Base-by-base conservation (phyloP, 2,888 invertebrate genomes). In the Trissonchulus sp. region DNA sequence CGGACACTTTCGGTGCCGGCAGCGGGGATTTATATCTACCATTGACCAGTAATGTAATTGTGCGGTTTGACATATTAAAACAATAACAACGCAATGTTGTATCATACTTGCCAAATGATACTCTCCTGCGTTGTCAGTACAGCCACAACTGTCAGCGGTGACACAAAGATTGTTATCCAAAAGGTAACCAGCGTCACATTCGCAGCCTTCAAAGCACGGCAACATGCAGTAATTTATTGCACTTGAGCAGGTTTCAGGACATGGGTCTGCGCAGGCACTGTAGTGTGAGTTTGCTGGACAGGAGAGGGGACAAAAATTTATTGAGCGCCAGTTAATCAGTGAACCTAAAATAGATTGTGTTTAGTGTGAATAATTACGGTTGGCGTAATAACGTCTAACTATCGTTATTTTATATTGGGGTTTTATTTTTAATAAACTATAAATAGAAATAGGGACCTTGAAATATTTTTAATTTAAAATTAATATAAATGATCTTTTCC, bases 101-200 rank as follows among this genome's bases (percentile, higher is more conserved):
- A n/a, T 15, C 48, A 15, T 48, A 48, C 48, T 48, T 48, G 48
- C 8, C 48, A 15, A 23, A 48, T 48, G 48, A 23, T 48, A 48
- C 8, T 8, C 23, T 8, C 48, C 23, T 8, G 8, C 8, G 48
- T 15, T 23, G 48, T 48, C 48, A 48, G 48, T 48, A 23, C 48
- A 48, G 8, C 80, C 80, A 78, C 81, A 81, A 23, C 79, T 74
- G 18, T 76, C 76, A 31, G 75, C 65, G 23, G 31, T 33, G 8
- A 81, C 79, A 75, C 81, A 81, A 31, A 72, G 62, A 2, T 72
- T 68, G 1, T 76, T 78, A 75, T 78, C 79, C 3, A 78, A 73
- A 0, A 82, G 80, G 75, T 78, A 83, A 36, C 83, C 83, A 1
- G 78, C 74, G 69, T 81, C 80, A 77, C 84, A 84, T 63, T 77